Conservation (phyloP, 2,888 invertebrate genomes). For the Trisateles emortualis region DNA sequence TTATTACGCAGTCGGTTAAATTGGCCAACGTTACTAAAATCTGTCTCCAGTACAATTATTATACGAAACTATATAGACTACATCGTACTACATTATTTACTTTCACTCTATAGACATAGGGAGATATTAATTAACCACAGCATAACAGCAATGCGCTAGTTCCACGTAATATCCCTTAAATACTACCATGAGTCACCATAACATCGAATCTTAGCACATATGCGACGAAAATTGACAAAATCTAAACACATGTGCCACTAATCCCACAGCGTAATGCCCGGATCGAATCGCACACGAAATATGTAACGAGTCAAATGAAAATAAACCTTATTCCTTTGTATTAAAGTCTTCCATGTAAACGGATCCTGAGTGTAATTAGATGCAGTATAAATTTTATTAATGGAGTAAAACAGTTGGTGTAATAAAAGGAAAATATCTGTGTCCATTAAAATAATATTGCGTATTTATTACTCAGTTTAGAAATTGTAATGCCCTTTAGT, state of each 20-base stretch:
- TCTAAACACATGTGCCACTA: slow-evolving; percentile 64
- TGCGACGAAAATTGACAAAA: slow-evolving; percentile 57
- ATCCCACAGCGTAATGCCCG: slow-evolving; percentile 55
- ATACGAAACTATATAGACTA: no score
- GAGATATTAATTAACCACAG: slow-evolving; percentile 4
- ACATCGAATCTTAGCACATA: slow-evolving; percentile 40
- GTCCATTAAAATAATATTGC: slow-evolving; percentile 41
- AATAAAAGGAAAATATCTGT: slow-evolving; percentile 60
- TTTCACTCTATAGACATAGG: not conserved
- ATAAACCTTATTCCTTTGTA: slow-evolving; percentile 31
- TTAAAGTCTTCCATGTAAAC: slow-evolving; percentile 32
- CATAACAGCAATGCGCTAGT: slow-evolving; percentile 9
- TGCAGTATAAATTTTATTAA: slow-evolving; percentile 63
- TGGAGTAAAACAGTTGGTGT: slow-evolving; percentile 66
- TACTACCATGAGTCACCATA: slow-evolving; percentile 32
- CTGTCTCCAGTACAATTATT: no score
- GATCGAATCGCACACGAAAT: slow-evolving; percentile 57
- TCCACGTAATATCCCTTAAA: slow-evolving; percentile 16
- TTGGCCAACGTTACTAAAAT: no score
- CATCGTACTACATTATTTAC: no score
- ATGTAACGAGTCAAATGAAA: slow-evolving; percentile 30
- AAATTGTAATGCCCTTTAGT: slow-evolving; percentile 39
- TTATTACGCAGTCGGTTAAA: no score
- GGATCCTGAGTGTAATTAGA: slow-evolving; percentile 59
- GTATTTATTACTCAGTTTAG: slow-evolving; percentile 46